These are phyloP conservation scores for Epizoanthus ramosus DNA, from an alignment of 92 coral and sea anemone genomes.

Conservation along the genomic window DNA sequence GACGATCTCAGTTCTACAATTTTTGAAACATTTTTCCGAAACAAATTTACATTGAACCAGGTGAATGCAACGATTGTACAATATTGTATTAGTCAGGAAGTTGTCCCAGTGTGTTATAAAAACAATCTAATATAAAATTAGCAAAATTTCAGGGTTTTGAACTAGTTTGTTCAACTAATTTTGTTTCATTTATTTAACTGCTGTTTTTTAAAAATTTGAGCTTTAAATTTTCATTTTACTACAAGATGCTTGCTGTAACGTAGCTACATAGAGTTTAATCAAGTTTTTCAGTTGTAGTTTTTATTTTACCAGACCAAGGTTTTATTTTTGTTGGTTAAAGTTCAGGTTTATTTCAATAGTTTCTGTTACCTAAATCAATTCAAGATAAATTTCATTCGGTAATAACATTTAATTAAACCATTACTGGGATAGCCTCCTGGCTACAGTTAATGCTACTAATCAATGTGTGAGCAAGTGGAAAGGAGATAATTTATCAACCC, in stretches of 20 bases:
- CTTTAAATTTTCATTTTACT: no score
- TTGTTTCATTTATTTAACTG: neutral
- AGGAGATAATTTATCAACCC: constrained; percentile 79
- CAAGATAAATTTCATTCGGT: neutral
- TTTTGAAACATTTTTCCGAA: neutral
- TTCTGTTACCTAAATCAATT: neutral
- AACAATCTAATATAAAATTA: no score
- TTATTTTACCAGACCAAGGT: no score
- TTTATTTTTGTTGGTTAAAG: no score
- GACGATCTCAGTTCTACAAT: neutral
- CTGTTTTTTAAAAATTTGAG: no score
- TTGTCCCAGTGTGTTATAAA: constrained; percentile 12
- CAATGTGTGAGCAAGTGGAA: constrained; percentile 97
- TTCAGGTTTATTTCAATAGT: neutral
- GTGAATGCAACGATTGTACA: neutral
- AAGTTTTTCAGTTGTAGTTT: no score
- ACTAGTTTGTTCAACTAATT: neutral
- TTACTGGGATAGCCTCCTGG: constrained; percentile 22
- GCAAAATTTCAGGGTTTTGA: no score
- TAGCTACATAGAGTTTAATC: no score
- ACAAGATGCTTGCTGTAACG: no score
- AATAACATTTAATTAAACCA: neutral
- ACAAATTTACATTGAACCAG: neutral
- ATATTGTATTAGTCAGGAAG: constrained; percentile 14
- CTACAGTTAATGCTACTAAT: constrained; percentile 41